A percentile compares a stretch with the other conserved stretches of the same genome.
Conservation (phyloP, 1,140 invertebrate genomes). For the Sitodiplosis mosellana region DNA sequence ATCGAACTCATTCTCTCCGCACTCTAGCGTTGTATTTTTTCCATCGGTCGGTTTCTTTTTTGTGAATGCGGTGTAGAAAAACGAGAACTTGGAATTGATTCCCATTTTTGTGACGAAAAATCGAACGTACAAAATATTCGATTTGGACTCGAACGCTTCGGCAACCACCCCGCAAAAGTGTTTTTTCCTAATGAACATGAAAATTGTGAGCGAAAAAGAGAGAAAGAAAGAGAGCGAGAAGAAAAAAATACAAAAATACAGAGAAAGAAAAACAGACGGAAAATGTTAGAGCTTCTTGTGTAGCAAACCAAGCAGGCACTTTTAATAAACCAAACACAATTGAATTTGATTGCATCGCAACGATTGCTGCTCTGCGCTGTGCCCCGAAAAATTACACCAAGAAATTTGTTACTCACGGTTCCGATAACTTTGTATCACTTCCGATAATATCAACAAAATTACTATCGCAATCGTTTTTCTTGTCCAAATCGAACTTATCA, state of each 20-base stretch:
- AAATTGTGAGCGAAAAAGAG: not conserved
- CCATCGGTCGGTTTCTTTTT: conserved; percentile 29
- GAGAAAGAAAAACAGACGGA: too few relatives aligned
- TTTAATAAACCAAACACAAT: too few relatives aligned
- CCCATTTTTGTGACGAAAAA: conserved; percentile 46
- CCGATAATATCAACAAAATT: conserved; percentile 67
- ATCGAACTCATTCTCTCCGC: conserved; percentile 46
- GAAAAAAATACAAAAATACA: too few relatives aligned
- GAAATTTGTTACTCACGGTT: conserved; percentile 18
- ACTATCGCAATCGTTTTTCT: conserved; percentile 64
- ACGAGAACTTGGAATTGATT: conserved; percentile 45
- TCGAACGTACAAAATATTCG: conserved; percentile 45
- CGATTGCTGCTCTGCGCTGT: too few relatives aligned
- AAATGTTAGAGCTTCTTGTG: too few relatives aligned
- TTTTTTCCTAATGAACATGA: conserved; percentile 25
- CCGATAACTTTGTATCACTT: conserved; percentile 39
- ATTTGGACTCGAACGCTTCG: conserved; percentile 39
- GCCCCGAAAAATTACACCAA: not conserved
- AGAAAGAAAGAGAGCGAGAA: too few relatives aligned
- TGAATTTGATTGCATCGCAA: too few relatives aligned
- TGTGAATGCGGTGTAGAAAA: conserved; percentile 53
- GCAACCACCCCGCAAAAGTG: conserved; percentile 66
- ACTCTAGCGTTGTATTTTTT: conserved; percentile 21
- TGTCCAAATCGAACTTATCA: conserved; percentile 40
- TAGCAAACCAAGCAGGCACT: too few relatives aligned